Evolutionary conservation across 2,797 vertebrate species (phyloP), one percentile per base, ranked within the genome.

Genomic region (Sebastes nivosus): DNA sequence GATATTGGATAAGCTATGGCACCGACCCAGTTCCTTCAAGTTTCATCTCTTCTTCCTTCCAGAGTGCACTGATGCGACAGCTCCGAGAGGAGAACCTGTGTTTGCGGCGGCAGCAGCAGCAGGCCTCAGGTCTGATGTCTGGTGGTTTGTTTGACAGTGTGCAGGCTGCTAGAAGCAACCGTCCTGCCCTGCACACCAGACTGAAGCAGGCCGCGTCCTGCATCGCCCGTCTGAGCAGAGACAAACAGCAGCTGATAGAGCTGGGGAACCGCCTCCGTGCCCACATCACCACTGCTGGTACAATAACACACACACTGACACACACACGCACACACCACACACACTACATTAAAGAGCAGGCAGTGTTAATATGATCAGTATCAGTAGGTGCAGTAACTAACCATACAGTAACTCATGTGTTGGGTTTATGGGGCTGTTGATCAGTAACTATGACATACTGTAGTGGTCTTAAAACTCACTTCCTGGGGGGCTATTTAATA

Each of bases 201-300:
- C 93, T 98, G 72, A 96, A 95, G 82, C 95, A 95, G 89, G 97
- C 97, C 0, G 90, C 91, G 16, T 93, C 86, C 32, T 94, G 90
- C 72, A 97, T 97, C 54, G 93, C 93, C 27, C 71, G 85, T 70
- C 93, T 99, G 72, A 95, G 85, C 88, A 91, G 86, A 71, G 97
- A 99, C 81, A 98, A 96, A 73, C 96, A 88, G 57, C 97, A 97
- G 83, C 95, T 99, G 79, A 96, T 97, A 57, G 97, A 97, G 83
- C 93, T 97, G 89, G 95, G 96, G 82, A 99, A 98, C 93, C 85
- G 95, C 72, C 96, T 98, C 34, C 94, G 96, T 3, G 95, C 95
- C 0, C 94, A 96, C 87, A 89, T 94, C 20, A 70, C 68, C 29
- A 57, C 87, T 7, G 70, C 80, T 80, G 87, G 95, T 95, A 90